Evolutionary conservation across 2,797 vertebrate genomes (phyloP), one percentile per base, ranked within the genome.

Genomic region (Tokudaia tokunoshimensis): DNA sequence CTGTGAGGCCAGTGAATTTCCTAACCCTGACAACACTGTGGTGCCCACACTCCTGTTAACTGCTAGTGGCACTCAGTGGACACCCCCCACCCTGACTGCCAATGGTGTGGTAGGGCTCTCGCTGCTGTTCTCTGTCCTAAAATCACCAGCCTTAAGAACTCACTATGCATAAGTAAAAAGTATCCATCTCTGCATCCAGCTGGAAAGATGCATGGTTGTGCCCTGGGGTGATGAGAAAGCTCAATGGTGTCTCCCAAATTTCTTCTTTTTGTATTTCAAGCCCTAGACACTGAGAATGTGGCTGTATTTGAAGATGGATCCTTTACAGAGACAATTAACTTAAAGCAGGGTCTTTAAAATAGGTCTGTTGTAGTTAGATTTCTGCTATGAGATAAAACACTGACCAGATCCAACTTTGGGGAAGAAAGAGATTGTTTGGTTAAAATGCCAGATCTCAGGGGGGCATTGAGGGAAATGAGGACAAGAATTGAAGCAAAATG

Each of bases 1-100:
- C 41, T 79, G n/a, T 85, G 92, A 93, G 47, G 70, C 37, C 67
- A 92, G 2, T 34, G 63, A 97, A 44, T 72, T 89, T 74, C 92
- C 74, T 85, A 50, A 76, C 26, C 3, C 47, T 75, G 26, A 92
- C 74, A 22, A 41, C 24, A 72, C n/a, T 7, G 0, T 57, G 24
- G 47, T 31, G 37, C 63, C 34, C 22, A 12, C 1, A 9, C 37
- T 80, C 31, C 7, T 55, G 47, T 20, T 79, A 52, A 79, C 10
- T 29, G 81, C 47, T 52, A 6, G 15, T 3, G 9, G 37, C 86
- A 44, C 31, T 52, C 29, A 2, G 34, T 31, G 55, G 31, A 61
- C 59, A 41, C 57, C 3, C 84, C 13, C 0, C 61, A 8, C 13
- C 0, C 61, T 0, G 3, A 61, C 11, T 31, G 80, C 44, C 34